Evolutionary conservation across 2,797 vertebrate species (phyloP), one percentile per base, ranked within the genome.

Genomic region (Monodelphis domestica): DNA sequence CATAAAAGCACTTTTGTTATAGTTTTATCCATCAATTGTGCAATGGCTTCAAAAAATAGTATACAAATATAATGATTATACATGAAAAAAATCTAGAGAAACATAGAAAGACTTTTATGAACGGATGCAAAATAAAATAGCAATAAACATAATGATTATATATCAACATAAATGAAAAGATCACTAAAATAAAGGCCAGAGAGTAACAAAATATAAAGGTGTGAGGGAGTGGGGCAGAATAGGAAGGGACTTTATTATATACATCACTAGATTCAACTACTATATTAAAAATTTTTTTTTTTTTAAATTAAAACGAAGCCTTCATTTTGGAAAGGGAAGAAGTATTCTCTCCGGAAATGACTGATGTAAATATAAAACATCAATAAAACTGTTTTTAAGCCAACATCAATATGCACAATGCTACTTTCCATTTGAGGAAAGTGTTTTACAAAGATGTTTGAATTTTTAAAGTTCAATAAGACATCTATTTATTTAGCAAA

Each of bases 381-480:
- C 70, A 78, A 45, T 24, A 45, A 78, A 70, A 78, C 17, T 33
- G 57, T 78, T 84, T 84, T 45, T 24, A 84, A 45, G 9, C 21
- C 21, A 26, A 84, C 28, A 24, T 26, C 70, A 84, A 84, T 30
- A 84, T 50, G 21, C 1, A 45, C 38, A 11, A 45, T 50, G 9
- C 7, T 84, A 84, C 24, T 10, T 84, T 84, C 70, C 38, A 84
- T 50, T 84, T 45, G 70, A 84, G 38, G 38, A 84, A 84, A 84
- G 38, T 84, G 70, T 29, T 52, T 90, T 87, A 30, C 50, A 54
- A 5, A 33, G 28, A 30, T 90, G 54, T 6, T 88, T 89, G 57
- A 51, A 95, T 56, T 96, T 88, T 89, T 33, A 11, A 87, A 53
- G 84, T 96, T 93, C 14, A 0, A n/a, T 93, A 56, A 38, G 91